These are phyloP conservation scores for Scelioninae gen. 1 DNA, from an alignment of 2,888 invertebrate species.

Conservation along the genomic window DNA sequence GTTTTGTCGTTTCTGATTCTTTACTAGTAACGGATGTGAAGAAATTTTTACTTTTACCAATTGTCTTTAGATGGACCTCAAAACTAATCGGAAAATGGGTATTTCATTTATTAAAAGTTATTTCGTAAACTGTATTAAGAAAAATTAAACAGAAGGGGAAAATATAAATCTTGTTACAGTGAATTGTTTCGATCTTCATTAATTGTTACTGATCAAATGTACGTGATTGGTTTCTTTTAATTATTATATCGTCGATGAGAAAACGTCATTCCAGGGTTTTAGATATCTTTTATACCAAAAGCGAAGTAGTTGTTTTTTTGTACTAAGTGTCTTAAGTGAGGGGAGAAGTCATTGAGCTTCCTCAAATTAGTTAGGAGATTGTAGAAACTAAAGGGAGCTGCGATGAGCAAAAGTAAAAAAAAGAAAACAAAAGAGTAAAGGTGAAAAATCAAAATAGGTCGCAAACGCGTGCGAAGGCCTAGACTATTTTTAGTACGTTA, in stretches of 20 bases:
- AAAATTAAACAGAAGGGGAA: conserved; percentile 14
- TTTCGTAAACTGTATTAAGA: conserved; percentile 33
- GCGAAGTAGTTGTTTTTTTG: conserved; percentile 78
- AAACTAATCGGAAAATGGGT: not conserved
- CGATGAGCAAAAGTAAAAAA: not conserved
- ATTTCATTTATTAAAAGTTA: conserved; percentile 26
- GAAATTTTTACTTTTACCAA: conserved; percentile 15
- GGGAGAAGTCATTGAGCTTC: conserved; percentile 54
- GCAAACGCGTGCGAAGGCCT: conserved; percentile 56
- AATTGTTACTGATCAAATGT: conserved; percentile 30
- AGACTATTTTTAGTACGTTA: conserved; percentile 71
- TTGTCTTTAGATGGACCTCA: conserved; percentile 17
- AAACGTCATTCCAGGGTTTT: conserved; percentile 81
- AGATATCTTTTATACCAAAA: conserved; percentile 81
- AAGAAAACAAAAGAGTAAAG: conserved; percentile 17
- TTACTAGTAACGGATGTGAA: conserved; percentile 12
- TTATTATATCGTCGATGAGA: conserved; percentile 70
- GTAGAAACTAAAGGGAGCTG: conserved; percentile 50
- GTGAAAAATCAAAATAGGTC: conserved; percentile 61
- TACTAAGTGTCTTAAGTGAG: conserved; percentile 79
- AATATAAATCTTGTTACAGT: conserved; percentile 30
- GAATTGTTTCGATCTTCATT: conserved; percentile 47
- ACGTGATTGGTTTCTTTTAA: conserved; percentile 33
- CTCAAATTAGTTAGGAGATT: conserved; percentile 58
- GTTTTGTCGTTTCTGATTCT: conserved; percentile 38